phyloP scores from a whole-genome alignment of 2,113 vertebrate genomes.

The Ceuthmochares aereus region DNA sequence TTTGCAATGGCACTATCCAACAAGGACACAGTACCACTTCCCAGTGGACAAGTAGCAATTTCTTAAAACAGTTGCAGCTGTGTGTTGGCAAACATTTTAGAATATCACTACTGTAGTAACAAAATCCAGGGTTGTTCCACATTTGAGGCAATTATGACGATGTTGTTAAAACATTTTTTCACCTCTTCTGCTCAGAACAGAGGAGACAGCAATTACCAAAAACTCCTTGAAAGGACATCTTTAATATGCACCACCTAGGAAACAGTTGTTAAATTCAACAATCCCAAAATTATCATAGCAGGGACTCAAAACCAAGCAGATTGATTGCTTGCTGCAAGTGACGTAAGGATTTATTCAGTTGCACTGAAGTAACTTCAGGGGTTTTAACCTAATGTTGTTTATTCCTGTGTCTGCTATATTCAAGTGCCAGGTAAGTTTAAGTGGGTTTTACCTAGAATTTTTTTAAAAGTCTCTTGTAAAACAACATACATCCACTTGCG shows the following conservation, averaged over 20 bases:
- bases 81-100: background rate
- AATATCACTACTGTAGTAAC: background rate
- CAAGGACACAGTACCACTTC: background rate
- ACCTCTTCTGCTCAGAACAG: background rate
- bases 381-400: background rate
- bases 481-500: background rate
- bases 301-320: background rate
- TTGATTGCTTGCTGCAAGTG: background rate
- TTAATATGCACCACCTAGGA: background rate
- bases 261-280: background rate
- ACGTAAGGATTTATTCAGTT: background rate
- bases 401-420: background rate
- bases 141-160: rapidly evolving
- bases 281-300: background rate
- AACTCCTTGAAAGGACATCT: background rate
- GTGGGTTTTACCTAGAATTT: background rate
- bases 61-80: background rate
- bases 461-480: background rate
- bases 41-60: background rate
- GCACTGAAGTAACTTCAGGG: background rate
- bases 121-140: background rate
- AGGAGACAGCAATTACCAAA: background rate
- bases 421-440: background rate
- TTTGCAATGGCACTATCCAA: background rate
- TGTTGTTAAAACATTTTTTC: background rate